phyloP scores from a whole-genome alignment of 2,113 vertebrate species.

The Pseudopipra pipra region DNA sequence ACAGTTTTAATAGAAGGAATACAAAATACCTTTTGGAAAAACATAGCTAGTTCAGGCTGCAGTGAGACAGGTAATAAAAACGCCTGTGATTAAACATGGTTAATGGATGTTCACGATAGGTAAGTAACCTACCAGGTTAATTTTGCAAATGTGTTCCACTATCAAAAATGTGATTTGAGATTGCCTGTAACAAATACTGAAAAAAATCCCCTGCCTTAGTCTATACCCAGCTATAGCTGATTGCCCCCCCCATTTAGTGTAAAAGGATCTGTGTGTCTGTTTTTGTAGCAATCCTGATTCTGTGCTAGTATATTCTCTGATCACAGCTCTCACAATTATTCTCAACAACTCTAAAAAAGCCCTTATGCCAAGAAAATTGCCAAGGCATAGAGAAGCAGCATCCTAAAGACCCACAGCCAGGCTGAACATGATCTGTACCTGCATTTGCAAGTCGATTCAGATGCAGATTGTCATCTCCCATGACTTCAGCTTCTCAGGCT shows the following conservation, averaged over 20 bases:
- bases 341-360: not conserved
- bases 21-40: constrained; percentile 59
- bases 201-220: constrained; percentile 36
- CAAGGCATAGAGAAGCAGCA: not conserved
- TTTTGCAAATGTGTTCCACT: not conserved
- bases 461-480: not conserved
- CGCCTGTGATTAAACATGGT: constrained; percentile 45
- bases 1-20: constrained; percentile 1
- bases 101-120: constrained; percentile 26
- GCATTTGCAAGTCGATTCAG: not conserved
- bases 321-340: not conserved
- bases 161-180: constrained; percentile 27
- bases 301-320: constrained; percentile 4
- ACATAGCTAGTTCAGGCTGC: not conserved
- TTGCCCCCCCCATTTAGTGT: not conserved
- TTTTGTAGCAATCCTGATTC: constrained; percentile 3
- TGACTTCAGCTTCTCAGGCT: not conserved
- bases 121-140: constrained; percentile 15
- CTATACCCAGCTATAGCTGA: not conserved
- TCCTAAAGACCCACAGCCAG: not conserved
- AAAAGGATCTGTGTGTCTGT: not conserved
- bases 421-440: constrained; percentile 2
- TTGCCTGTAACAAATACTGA: constrained; percentile 47
- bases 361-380: not conserved
- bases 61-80: constrained; percentile 51